phyloP scores from a whole-genome alignment of 1,140 invertebrate species.

The Colletes latitarsis region DNA sequence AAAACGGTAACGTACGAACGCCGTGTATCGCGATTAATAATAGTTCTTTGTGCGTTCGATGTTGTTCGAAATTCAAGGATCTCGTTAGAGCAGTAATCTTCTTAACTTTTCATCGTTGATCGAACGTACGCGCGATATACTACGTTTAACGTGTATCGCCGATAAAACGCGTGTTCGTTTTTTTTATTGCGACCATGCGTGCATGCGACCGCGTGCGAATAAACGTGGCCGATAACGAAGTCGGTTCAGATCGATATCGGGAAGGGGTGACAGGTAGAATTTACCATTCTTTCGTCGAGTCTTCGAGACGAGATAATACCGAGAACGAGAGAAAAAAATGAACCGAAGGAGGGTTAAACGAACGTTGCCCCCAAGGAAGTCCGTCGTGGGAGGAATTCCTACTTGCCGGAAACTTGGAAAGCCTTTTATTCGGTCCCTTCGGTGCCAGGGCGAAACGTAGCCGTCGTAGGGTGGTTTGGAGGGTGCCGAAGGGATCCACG shows the following conservation, averaged over 20 bases:
- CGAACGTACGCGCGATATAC: no score
- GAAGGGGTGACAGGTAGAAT: constrained; percentile 20
- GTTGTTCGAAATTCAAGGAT: constrained; percentile 3
- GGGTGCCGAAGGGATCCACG: not conserved
- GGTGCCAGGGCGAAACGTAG: constrained; percentile 8
- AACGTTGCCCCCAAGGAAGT: constrained; percentile 25
- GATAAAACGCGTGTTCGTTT: no score
- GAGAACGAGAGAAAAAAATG: not conserved
- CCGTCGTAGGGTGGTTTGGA: not conserved
- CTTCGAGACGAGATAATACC: constrained; percentile 1
- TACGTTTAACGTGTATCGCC: no score
- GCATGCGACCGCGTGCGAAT: not conserved
- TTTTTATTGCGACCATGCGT: no score
- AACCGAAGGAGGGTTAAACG: constrained; percentile 4
- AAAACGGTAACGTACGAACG: not conserved
- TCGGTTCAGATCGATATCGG: constrained; percentile 48
- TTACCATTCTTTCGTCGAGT: constrained; percentile 32
- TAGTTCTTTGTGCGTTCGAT: not conserved
- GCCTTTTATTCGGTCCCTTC: constrained; percentile 55
- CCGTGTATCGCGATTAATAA: no score
- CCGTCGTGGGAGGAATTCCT: constrained; percentile 16
- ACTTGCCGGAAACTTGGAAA: constrained; percentile 55
- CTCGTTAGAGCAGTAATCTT: no score
- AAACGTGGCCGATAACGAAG: constrained; percentile 27
- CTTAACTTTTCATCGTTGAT: no score